Evolutionary conservation across 2,888 invertebrate species (phyloP), one percentile per base, ranked within the genome.

Genomic region (Xestia rhomboidea): DNA sequence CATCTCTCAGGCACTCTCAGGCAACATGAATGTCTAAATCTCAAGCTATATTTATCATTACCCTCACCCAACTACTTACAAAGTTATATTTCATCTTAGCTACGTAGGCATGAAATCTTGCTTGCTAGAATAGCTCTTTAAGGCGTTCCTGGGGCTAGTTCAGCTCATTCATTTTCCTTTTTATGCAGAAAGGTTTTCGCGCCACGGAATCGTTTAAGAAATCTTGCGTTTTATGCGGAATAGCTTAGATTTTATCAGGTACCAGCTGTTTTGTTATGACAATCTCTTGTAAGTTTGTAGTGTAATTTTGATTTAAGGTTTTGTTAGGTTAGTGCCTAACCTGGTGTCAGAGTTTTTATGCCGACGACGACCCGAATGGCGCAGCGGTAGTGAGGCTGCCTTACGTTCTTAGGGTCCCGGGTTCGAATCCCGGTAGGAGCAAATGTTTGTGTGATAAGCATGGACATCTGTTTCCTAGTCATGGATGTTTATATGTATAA

Each of bases 141-240:
- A 81, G 57, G n/a, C 64, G 41, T 57, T 57, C n/a, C 41, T 24
- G 57, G 30, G 57, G 63, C 44, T 21, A 81, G 73, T 81, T 70
- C 38, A 82, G 70, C 54, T 49, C 57, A 73, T 73, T 78, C 38
- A 38, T 82, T 73, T 82, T 38, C n/a, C 57, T 70, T 78, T 81
- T 81, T 73, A 68, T 64, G 67, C 11, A 81, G 70, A 74, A 82
- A 30, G 30, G 41, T 64, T 64, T 80, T 79, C 34, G 5, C 78
- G 67, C 73, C 21, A 0, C n/a, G 27, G 34, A 57, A 73, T 54
- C 54, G 41, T 30, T 51, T 70, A 21, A 27, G 67, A 73, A 73
- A 72, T 77, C 57, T 63, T 77, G 49, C 21, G 60, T 68, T 82
- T 67, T 57, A 73, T 68, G n/a, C 15, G 0, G 27, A 63, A 57